Percentiles rank a stretch among this genome's conserved stretches.
These are phyloP conservation scores for Hirtodrosophila confusa DNA, from an alignment of 2,888 invertebrate species.

Conservation along the genomic window DNA sequence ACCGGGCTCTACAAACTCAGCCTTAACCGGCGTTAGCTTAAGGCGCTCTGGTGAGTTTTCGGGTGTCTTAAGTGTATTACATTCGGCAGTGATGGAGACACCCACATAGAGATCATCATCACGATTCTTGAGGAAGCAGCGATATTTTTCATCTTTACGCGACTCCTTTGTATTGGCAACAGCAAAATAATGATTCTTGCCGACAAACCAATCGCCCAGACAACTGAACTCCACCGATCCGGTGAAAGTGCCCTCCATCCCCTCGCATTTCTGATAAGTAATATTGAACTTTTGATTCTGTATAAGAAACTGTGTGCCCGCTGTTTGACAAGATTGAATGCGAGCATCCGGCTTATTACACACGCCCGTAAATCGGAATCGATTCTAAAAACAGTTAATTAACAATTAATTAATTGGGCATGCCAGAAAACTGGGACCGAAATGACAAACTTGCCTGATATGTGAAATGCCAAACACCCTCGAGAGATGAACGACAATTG, in stretches of 20 bases:
- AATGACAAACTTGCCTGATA: constrained; percentile 86
- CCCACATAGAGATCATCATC: constrained; percentile 97
- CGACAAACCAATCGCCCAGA: constrained; percentile 97
- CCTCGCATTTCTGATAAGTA: constrained; percentile 94
- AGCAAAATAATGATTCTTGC: constrained; percentile 98
- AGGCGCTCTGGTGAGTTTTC: constrained; percentile 97
- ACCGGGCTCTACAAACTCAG: constrained; percentile 94
- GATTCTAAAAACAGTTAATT: constrained; percentile 85
- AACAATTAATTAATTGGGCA: background rate
- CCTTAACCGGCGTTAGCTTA: constrained; percentile 93
- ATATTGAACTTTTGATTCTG: constrained; percentile 98
- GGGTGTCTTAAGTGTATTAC: constrained; percentile 95
- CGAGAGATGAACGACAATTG: constrained; percentile 95
- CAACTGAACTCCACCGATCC: constrained; percentile 97
- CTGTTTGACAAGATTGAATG: constrained; percentile 96
- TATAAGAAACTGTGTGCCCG: constrained; percentile 97
- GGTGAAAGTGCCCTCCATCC: constrained; percentile 95
- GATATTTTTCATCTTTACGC: constrained; percentile 96
- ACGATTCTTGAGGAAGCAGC: constrained; percentile 96
- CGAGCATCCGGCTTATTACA: constrained; percentile 95
- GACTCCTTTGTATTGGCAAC: constrained; percentile 99
- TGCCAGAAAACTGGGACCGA: background rate
- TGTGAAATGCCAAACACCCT: constrained; percentile 98
- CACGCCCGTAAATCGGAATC: constrained; percentile 95
- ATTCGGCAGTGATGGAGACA: constrained; percentile 96